Base-by-base conservation (phyloP, 2,113 vertebrate species). In the Leucopternis melanops region DNA sequence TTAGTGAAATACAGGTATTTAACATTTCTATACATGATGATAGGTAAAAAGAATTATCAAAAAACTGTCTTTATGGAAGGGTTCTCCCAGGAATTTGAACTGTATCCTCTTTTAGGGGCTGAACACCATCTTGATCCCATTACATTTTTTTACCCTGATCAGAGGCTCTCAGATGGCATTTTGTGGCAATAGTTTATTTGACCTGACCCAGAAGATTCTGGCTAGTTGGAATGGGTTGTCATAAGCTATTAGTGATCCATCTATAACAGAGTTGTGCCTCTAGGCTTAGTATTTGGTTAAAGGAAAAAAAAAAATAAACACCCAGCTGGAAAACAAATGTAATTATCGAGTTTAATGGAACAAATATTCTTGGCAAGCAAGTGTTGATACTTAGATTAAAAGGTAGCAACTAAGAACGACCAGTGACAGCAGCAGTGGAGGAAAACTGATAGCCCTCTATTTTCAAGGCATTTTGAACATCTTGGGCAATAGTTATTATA, bases 111-210 rank as follows among this genome's bases (percentile, higher is more conserved):
- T 92, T 58, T 86, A 88, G 63, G 57, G 55, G 11, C 71, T 86
- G 69, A 94, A 55, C 22, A 81, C 62, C 94, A 96, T 94, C 94
- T 96, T 96, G 94, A 88, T 92, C 72, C 94, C 79, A 79, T 95
- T 96, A 90, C 13, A 5, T 40, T 50, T 74, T 81, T 88, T 79
- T 90, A 6, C 10, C n/a, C 21, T 63, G 58, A 74, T 93, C 85
- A 74, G 75, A 81, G 82, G 23, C 50, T 88, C 88, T 95, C 80
- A 65, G 75, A 61, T 92, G 90, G 72, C 59, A 78, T 73, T 90
- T 91, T 95, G 88, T 95, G 74, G 59, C 85, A 96, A 45, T 90
- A 93, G 92, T 96, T 96, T 96, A 84, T 95, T 96, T 97, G 92
- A 96, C 93, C 95, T 55, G 82, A 93, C 95, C 92, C 55, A 95